These are phyloP conservation scores for Mola mola DNA, from an alignment of 2,113 vertebrate genomes.

Conservation along the genomic window DNA sequence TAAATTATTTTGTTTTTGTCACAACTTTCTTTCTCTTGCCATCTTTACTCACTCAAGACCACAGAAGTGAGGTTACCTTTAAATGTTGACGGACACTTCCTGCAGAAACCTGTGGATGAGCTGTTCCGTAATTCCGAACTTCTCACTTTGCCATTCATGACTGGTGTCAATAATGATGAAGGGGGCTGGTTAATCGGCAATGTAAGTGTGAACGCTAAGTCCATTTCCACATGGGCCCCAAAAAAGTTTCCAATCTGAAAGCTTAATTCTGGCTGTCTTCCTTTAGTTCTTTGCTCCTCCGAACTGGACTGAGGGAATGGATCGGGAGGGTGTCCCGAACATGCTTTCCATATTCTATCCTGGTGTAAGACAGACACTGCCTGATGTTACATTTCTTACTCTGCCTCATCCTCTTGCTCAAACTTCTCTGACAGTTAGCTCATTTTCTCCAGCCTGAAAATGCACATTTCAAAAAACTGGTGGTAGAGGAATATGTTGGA, in stretches of 20 bases:
- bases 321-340: constrained; percentile 40
- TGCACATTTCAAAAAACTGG: constrained; percentile 28
- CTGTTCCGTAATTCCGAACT: constrained; percentile 39
- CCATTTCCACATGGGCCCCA: neutral
- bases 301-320: constrained; percentile 80
- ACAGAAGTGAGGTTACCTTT: rapidly evolving
- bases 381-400: neutral
- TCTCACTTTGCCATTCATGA: constrained; percentile 64
- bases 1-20: neutral
- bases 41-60: constrained; percentile 32
- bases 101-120: constrained; percentile 53
- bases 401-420: neutral
- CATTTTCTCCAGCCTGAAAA: constrained; percentile 47
- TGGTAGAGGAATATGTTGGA: constrained; percentile 78
- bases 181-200: constrained; percentile 32
- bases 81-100: constrained; percentile 56
- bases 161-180: constrained; percentile 63
- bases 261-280: neutral
- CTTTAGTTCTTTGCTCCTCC: constrained; percentile 54
- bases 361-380: constrained; percentile 63
- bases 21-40: neutral
- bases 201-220: constrained; percentile 48
- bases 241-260: neutral
- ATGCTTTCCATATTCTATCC: constrained; percentile 9
- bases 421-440: constrained; percentile 15